Percentiles rank a stretch among this genome's conserved stretches.
Evolutionary conservation across 2,113 vertebrate species (phyloP).

Genomic region (Myodes glareolus): DNA sequence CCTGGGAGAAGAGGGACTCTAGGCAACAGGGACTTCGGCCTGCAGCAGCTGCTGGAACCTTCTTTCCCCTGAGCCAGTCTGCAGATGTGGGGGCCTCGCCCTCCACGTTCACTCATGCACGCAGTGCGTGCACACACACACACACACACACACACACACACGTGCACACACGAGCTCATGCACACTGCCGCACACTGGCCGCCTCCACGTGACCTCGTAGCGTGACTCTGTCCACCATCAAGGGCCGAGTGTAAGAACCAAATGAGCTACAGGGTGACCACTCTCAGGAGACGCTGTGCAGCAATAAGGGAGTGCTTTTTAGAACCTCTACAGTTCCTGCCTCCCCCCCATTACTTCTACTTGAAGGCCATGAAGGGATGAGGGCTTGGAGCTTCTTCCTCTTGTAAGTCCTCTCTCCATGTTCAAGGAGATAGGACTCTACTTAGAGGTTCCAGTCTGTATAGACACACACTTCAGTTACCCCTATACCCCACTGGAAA

Average conservation of each 20-base stretch:
- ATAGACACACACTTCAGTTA: neutral
- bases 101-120: neutral
- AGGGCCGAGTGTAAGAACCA: neutral
- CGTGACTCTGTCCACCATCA: neutral
- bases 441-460: neutral
- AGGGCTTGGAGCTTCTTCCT: neutral
- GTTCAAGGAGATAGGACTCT: neutral
- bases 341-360: neutral
- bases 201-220: neutral
- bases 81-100: neutral
- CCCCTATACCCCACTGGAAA: neutral
- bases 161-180: too few species aligned
- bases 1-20: slow-evolving; percentile 70
- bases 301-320: neutral
- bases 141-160: neutral
- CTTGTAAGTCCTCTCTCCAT: neutral
- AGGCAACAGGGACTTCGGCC: slow-evolving; percentile 70
- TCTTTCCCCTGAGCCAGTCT: slow-evolving; percentile 20
- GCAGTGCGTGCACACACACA: fast-evolving
- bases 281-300: neutral
- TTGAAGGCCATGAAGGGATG: neutral
- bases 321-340: neutral
- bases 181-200: too few species aligned
- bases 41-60: slow-evolving; percentile 59
- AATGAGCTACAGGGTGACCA: neutral